phyloP scores from a whole-genome alignment of 2,797 vertebrate genomes.

The Mallotus villosus region DNA sequence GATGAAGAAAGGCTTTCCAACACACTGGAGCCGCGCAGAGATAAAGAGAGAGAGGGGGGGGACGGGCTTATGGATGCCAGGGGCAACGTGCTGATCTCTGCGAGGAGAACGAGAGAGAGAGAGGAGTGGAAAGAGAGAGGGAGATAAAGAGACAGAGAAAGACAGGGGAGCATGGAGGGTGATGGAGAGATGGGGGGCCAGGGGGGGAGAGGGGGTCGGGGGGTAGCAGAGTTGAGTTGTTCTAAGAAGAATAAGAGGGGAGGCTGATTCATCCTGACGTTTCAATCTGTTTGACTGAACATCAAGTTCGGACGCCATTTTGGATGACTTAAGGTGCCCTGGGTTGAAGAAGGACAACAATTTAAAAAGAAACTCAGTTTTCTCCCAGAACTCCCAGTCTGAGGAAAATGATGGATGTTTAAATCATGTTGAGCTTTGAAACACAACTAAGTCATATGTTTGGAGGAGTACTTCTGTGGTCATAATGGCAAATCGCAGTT shows the following conservation, averaged over 20 bases:
- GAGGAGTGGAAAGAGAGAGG: background rate
- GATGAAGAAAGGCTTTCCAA: conserved; percentile 35
- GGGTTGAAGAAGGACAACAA: background rate
- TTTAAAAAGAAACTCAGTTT: background rate
- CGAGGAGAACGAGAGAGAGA: conserved; percentile 8
- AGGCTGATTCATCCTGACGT: conserved; percentile 24
- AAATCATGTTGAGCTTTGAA: background rate
- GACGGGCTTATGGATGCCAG: background rate
- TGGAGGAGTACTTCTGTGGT: too few species aligned
- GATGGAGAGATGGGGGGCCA: background rate
- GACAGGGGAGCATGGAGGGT: background rate
- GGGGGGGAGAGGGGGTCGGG: background rate
- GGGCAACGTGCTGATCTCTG: conserved; percentile 19
- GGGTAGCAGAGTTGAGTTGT: background rate
- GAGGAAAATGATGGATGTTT: too few species aligned
- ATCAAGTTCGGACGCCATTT: conserved; percentile 13
- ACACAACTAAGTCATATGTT: background rate
- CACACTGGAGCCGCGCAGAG: conserved; percentile 28
- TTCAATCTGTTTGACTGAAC: conserved; percentile 22
- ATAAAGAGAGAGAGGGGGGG: conserved; percentile 24
- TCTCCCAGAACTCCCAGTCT: background rate
- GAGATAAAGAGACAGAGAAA: background rate
- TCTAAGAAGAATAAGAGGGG: background rate
- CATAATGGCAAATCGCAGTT: background rate
- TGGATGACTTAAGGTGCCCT: background rate